Conservation (phyloP, 2,888 invertebrate genomes). For the Flexamia atlantica region DNA sequence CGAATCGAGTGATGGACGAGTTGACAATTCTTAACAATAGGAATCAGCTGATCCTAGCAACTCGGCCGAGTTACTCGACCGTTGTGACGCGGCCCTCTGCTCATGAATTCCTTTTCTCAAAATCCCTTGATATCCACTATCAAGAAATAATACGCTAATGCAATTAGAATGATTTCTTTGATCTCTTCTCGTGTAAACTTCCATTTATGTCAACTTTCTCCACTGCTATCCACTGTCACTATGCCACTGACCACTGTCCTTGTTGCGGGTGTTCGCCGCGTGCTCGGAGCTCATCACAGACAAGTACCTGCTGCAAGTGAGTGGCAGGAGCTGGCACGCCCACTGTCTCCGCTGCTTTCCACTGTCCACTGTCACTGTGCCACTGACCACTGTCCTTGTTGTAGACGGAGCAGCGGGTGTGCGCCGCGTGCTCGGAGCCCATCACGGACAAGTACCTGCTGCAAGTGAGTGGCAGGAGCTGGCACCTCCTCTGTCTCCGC, state of each 20-base stretch:
- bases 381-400: conserved; percentile 70
- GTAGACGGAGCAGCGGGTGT: conserved; percentile 91
- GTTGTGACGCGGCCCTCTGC: no score
- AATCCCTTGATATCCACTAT: no score
- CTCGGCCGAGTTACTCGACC: no score
- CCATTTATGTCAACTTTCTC: conserved; percentile 74
- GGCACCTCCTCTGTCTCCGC: conserved; percentile 94
- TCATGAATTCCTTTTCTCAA: no score
- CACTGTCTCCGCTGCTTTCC: conserved; percentile 92
- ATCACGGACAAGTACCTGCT: conserved; percentile 92
- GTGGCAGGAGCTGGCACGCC: conserved; percentile 95
- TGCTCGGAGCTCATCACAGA: conserved; percentile 92
- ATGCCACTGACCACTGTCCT: conserved; percentile 78
- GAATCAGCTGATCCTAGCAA: no score
- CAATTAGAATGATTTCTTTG: no score
- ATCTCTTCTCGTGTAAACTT: no score
- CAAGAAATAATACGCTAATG: no score
- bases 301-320: conserved; percentile 92
- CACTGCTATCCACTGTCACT: conserved; percentile 72
- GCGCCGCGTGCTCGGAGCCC: conserved; percentile 91
- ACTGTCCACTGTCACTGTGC: no score
- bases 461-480: conserved; percentile 93
- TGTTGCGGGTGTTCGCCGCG: conserved; percentile 90
- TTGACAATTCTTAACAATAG: no score
- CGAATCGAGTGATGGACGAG: no score